phyloP scores from a whole-genome alignment of 2,797 vertebrate species.

The Gobionotothen gibberifrons region DNA sequence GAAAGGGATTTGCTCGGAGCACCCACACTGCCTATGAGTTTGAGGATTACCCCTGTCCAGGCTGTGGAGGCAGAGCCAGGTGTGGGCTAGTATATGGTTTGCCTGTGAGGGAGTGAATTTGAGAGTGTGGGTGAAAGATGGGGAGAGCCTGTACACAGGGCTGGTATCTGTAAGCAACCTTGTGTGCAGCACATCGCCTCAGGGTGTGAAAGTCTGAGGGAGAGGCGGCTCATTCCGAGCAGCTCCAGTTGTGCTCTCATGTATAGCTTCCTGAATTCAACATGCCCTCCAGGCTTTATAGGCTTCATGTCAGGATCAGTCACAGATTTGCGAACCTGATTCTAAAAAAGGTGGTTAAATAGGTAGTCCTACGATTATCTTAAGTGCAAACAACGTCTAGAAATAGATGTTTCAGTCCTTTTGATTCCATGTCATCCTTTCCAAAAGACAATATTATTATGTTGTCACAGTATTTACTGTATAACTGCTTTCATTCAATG shows the following conservation, averaged over 20 bases:
- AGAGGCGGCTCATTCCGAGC: slow-evolving; percentile 56
- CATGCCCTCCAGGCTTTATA: slow-evolving; percentile 53
- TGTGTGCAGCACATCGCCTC: slow-evolving; percentile 71
- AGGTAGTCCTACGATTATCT: not conserved
- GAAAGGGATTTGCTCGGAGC: slow-evolving; percentile 65
- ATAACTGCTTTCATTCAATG: slow-evolving; percentile 5
- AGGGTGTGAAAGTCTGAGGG: slow-evolving; percentile 69
- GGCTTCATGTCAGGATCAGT: slow-evolving; percentile 55
- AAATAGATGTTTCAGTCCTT: not conserved
- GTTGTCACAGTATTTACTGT: slow-evolving; percentile 2
- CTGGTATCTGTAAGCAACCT: slow-evolving; percentile 76
- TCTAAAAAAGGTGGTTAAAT: slow-evolving; percentile 35
- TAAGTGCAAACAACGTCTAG: slow-evolving; percentile 1
- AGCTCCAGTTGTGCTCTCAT: slow-evolving; percentile 53
- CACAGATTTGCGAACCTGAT: slow-evolving; percentile 55
- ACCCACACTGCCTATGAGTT: slow-evolving; percentile 67
- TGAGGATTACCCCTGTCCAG: slow-evolving; percentile 69
- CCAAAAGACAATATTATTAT: no score
- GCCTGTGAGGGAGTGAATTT: slow-evolving; percentile 58
- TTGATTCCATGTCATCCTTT: no score
- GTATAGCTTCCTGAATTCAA: slow-evolving; percentile 65
- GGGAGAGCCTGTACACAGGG: slow-evolving; percentile 59
- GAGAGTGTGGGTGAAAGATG: slow-evolving; percentile 59
- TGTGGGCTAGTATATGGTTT: slow-evolving; percentile 56
- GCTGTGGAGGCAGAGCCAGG: slow-evolving; percentile 58